These are phyloP conservation scores for Papilio elwesi DNA, from an alignment of 2,888 invertebrate genomes.

Conservation along the genomic window DNA sequence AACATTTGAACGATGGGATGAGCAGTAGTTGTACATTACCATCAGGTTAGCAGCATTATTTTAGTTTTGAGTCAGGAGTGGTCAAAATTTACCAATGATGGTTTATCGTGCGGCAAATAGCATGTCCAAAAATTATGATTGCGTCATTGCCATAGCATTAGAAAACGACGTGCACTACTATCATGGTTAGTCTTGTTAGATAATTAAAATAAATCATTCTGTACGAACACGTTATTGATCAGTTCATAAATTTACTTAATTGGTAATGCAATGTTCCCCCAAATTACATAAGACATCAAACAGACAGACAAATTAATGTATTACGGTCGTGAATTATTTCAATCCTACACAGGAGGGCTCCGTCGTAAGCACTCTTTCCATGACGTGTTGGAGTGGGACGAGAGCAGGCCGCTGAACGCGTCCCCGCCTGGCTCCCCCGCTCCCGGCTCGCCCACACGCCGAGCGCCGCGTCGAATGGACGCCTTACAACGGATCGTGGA, in stretches of 20 bases:
- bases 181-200: too few relatives aligned
- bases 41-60: constrained; percentile 63
- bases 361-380: constrained; percentile 92
- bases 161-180: too few relatives aligned
- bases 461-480: constrained; percentile 85
- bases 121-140: too few relatives aligned
- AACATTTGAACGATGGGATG: constrained; percentile 87
- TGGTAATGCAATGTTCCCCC: not conserved
- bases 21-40: constrained; percentile 92
- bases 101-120: too few relatives aligned
- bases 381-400: constrained; percentile 89
- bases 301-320: too few relatives aligned
- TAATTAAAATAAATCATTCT: too few relatives aligned
- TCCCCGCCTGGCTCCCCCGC: constrained; percentile 87
- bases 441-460: constrained; percentile 82
- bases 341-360: constrained; percentile 73
- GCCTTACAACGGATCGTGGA: constrained; percentile 94
- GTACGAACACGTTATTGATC: not conserved
- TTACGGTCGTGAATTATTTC: not conserved
- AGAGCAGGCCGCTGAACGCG: constrained; percentile 73
- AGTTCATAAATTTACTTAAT: not conserved
- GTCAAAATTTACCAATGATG: not conserved
- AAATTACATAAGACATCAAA: not conserved
- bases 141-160: too few relatives aligned
- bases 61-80: constrained; percentile 1